Evolutionary conservation across 2,888 invertebrate genomes (phyloP).

Genomic region (Orthosia cruda): DNA sequence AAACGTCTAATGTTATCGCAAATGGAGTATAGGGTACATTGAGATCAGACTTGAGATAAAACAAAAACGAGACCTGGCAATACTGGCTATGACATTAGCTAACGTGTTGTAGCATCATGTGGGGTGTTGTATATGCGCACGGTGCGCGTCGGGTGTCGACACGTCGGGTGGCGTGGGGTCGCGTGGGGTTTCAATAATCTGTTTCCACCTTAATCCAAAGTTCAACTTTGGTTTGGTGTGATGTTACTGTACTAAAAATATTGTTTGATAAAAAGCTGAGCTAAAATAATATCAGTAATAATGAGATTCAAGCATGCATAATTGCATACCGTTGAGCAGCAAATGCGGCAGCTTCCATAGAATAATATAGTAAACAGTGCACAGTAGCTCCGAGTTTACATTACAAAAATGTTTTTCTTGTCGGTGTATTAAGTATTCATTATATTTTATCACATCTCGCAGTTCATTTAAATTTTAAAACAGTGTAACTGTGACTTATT

Average conservation of each 20-base stretch:
- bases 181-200: no score
- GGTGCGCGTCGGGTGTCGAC: no score
- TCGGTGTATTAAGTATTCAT: conserved; percentile 18
- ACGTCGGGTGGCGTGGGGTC: no score
- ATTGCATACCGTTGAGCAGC: conserved; percentile 2
- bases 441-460: conserved; percentile 13
- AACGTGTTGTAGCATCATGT: no score
- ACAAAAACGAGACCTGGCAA: no score
- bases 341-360: not conserved
- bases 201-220: conserved; percentile 10
- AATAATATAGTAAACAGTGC: not conserved
- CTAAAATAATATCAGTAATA: conserved; percentile 9
- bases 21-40: no score
- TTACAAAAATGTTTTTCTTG: not conserved
- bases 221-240: not conserved
- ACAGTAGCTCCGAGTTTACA: not conserved
- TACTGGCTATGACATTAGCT: no score
- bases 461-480: conserved; percentile 54
- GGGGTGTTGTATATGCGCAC: no score
- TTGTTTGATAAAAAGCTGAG: not conserved
- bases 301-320: conserved; percentile 14
- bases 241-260: no score
- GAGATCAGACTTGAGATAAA: no score
- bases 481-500: conserved; percentile 8
- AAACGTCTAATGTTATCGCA: no score